These are phyloP conservation scores for Ceratitis capitata DNA, from an alignment of 1,140 invertebrate genomes.

Conservation along the genomic window DNA sequence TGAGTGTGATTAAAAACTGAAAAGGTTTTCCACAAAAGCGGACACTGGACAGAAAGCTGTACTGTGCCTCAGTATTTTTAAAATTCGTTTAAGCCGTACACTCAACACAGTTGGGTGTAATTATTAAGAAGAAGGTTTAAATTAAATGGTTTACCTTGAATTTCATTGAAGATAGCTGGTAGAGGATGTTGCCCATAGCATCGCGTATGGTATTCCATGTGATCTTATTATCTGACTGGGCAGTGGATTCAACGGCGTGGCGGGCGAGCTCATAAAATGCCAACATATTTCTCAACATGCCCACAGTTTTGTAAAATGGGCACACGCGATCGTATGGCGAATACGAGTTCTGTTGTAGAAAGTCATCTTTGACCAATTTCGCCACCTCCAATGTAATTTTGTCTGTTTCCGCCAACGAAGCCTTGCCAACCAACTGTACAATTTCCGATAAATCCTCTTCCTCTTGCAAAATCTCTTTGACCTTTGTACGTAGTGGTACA, in stretches of 20 bases:
- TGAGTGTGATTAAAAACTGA: no score
- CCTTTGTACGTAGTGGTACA: conserved; percentile 89
- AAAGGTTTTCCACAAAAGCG: no score
- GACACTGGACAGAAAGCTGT: no score
- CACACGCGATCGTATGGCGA: conserved; percentile 97
- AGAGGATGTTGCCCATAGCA: conserved; percentile 94
- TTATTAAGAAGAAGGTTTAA: not conserved
- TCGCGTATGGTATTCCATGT: conserved; percentile 98
- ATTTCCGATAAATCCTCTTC: conserved; percentile 99
- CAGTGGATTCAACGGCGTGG: conserved; percentile 96
- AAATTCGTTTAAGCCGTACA: not conserved
- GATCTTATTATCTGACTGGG: conserved; percentile 98
- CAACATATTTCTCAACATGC: conserved; percentile 98
- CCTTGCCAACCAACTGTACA: conserved; percentile 99
- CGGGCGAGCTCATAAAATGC: conserved; percentile 97
- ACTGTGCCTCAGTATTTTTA: not conserved
- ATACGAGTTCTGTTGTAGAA: conserved; percentile 98
- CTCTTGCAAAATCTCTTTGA: conserved; percentile 97
- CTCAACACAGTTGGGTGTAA: not conserved
- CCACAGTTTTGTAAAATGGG: conserved; percentile 99
- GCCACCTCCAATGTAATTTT: conserved; percentile 99
- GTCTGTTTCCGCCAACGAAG: conserved; percentile 98
- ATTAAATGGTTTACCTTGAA: conserved; percentile 86
- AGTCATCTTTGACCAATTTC: conserved; percentile 98
- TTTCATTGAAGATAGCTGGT: conserved; percentile 99